Conservation (phyloP, 2,113 vertebrate species). For the Xiphophorus couchianus region DNA sequence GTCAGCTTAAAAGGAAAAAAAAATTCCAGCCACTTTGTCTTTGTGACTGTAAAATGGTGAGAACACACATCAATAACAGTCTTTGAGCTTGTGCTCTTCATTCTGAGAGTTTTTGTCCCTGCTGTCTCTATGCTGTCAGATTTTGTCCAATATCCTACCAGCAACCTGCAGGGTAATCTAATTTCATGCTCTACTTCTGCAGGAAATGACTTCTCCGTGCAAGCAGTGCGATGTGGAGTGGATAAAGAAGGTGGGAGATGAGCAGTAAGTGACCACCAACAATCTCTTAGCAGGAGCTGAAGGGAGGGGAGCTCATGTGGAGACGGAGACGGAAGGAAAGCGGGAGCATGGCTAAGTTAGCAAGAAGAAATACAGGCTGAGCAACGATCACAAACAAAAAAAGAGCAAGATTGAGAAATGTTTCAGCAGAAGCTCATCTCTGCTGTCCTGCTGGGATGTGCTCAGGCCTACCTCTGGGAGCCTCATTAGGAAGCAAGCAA, state of each 20-base stretch:
- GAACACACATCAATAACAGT: too few relatives aligned
- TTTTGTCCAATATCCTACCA: slow-evolving; percentile 46
- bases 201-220: slow-evolving; percentile 90
- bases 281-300: background rate
- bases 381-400: background rate
- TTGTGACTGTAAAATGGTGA: background rate
- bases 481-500: slow-evolving; percentile 28
- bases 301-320: background rate
- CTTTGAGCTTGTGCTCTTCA: background rate
- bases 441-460: slow-evolving; percentile 12
- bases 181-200: slow-evolving; percentile 68
- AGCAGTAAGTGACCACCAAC: slow-evolving; percentile 89
- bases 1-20: background rate
- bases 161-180: slow-evolving; percentile 69
- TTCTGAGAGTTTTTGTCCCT: background rate
- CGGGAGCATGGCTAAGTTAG: background rate
- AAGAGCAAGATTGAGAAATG: background rate
- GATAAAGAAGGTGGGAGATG: slow-evolving; percentile 97
- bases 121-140: slow-evolving; percentile 42
- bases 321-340: slow-evolving; percentile 7
- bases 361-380: background rate
- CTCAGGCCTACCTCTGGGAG: slow-evolving; percentile 13
- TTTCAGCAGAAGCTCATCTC: slow-evolving; percentile 6
- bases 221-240: slow-evolving; percentile 95
- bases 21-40: too few relatives aligned